phyloP scores from a whole-genome alignment of 2,113 vertebrate species.

The Dromiciops gliroides region DNA sequence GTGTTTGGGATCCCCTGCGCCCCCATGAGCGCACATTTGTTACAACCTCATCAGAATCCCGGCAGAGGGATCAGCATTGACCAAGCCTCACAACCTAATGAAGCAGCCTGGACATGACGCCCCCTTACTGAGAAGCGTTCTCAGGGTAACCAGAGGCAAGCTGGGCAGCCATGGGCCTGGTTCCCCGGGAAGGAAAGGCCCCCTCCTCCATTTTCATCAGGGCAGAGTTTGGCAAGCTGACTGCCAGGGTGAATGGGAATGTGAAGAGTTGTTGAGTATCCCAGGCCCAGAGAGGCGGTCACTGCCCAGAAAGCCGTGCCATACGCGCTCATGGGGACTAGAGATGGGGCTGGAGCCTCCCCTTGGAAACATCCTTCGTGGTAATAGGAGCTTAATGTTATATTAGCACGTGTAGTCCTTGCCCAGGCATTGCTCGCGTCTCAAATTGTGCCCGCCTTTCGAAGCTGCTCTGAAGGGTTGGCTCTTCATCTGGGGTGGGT shows the following conservation, averaged over 20 bases:
- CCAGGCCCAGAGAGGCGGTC: not conserved
- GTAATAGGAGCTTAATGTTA: not conserved
- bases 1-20: not conserved
- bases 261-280: not conserved
- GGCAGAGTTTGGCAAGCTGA: constrained; percentile 36
- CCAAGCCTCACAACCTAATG: not conserved
- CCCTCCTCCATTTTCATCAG: not conserved
- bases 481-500: not conserved
- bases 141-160: not conserved
- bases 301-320: not conserved
- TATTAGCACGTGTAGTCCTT: not conserved
- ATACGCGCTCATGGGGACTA: not conserved
- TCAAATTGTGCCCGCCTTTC: not conserved
- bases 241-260: not conserved
- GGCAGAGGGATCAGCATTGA: not conserved
- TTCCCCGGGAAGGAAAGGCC: not conserved
- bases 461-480: not conserved
- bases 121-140: fast-evolving
- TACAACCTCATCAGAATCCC: not conserved
- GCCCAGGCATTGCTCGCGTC: no score
- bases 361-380: not conserved
- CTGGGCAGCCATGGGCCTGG: not conserved
- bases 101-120: not conserved
- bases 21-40: not conserved
- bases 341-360: not conserved